Base-by-base conservation (phyloP, 1,140 invertebrate species). In the Anthonomus grandis region DNA sequence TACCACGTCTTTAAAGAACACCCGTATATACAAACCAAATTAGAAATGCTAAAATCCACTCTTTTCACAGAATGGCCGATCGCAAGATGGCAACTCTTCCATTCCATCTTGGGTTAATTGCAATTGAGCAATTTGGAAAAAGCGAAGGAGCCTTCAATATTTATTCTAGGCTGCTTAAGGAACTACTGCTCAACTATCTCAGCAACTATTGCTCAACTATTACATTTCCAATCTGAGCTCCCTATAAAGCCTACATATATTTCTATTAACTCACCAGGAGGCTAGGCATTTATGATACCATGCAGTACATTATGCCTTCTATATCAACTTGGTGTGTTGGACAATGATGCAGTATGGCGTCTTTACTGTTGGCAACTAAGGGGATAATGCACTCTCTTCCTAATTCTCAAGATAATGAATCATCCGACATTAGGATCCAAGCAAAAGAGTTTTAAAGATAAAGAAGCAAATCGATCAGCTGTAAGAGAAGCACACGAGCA, bases 391-490 rank as follows among this genome's bases (percentile, higher is more conserved):
- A 97, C 77, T 90, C 95, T 0, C 76, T 99, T 17, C 97, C 97
- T n/a, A 97, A 99, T 78, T 87, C 95, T n/a, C 2, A 81, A 96
- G 52, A 95, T 99, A 37, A 99, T 99, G 96, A 89, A 98, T 25
- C 97, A 99, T 77, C 95, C 34, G 95, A 98, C 74, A 97, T 98
- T 68, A 86, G 94, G 70, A 99, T 99, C 69, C 93, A 97, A 72
- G 96, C 95, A 0, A 90, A 97, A 78, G 95, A 99, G 78, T 99
- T 59, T 75, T 93, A 13, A 95, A 95, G 69, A 69, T 98, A 1
- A 98, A 98, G 71, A 83, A 85, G 48, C 87, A 91, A 69, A 86
- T 99, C 3, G 98, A 97, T 71, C 67, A 77, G 22, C 77, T 99
- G 10, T 98, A 97, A 79, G 88, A 88, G 0, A 93, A 93, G 73